Conservation (phyloP, 2,797 vertebrate genomes). For the Typhlichthys subterraneus region DNA sequence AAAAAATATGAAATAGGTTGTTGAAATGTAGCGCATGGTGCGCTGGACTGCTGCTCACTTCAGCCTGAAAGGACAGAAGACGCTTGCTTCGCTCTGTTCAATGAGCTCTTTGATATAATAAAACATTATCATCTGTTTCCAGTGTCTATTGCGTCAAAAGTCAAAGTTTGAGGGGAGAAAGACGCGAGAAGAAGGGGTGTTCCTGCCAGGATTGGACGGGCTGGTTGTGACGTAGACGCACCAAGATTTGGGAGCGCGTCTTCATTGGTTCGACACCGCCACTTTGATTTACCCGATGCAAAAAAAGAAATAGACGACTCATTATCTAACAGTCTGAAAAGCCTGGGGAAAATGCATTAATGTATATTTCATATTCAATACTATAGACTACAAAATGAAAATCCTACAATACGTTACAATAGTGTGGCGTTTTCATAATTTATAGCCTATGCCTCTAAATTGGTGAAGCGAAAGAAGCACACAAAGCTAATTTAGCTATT, state of each 20-base stretch:
- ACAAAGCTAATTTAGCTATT: no score
- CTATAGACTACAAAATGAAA: no score
- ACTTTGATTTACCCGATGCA: not conserved
- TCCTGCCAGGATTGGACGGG: conserved; percentile 68
- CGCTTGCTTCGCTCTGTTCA: conserved; percentile 65
- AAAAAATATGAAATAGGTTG: conserved; percentile 4
- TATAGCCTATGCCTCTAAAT: not conserved
- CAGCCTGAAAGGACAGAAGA: conserved; percentile 48
- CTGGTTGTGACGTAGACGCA: conserved; percentile 60
- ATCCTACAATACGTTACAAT: no score
- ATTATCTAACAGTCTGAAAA: no score
- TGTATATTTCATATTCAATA: no score
- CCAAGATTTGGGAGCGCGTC: not conserved
- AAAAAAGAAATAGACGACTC: not conserved
- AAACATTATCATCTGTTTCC: conserved; percentile 78
- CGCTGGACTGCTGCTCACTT: not conserved
- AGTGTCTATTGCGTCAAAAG: conserved; percentile 76
- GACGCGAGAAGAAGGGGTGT: conserved; percentile 48
- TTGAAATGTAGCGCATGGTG: not conserved
- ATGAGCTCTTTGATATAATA: conserved; percentile 81
- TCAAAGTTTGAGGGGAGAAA: conserved; percentile 79
- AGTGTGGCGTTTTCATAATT: not conserved
- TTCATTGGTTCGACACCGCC: not conserved
- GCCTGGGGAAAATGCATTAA: no score
- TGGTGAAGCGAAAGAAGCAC: no score